Percentiles rank a stretch among this genome's conserved stretches.
Evolutionary conservation across 2,888 invertebrate genomes (phyloP).

Genomic region (Portevinia maculata): DNA sequence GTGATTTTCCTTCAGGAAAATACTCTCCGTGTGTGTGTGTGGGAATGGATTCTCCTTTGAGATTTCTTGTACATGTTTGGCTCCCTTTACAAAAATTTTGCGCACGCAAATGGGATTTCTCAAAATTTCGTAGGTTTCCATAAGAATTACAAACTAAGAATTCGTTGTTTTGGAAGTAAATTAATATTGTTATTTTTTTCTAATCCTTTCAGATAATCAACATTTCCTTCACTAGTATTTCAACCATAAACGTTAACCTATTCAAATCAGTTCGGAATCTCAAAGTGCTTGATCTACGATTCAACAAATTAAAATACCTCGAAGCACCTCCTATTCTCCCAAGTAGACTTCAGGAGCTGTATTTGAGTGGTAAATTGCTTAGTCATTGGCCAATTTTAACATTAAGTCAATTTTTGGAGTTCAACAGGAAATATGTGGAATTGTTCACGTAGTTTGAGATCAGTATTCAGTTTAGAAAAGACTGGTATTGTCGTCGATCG

Average conservation of each 20-base stretch:
- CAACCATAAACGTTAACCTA: slow-evolving; percentile 78
- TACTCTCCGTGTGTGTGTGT: no score
- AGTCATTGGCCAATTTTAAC: background rate
- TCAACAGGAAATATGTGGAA: slow-evolving; percentile 81
- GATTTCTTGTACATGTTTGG: no score
- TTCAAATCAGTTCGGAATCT: slow-evolving; percentile 79
- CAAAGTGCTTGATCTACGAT: slow-evolving; percentile 80
- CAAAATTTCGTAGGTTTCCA: no score
- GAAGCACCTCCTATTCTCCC: slow-evolving; percentile 80
- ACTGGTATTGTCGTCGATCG: slow-evolving; percentile 79
- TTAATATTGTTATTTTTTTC: background rate
- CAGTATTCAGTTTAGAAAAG: slow-evolving; percentile 80
- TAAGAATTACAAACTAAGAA: no score
- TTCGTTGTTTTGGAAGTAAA: background rate
- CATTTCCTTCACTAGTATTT: slow-evolving; percentile 82
- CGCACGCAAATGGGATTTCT: no score
- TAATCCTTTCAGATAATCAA: slow-evolving; percentile 79
- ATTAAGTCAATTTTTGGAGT: slow-evolving; percentile 66
- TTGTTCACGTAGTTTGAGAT: slow-evolving; percentile 81
- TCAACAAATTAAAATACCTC: slow-evolving; percentile 81
- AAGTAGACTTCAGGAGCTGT: slow-evolving; percentile 78
- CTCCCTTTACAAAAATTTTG: no score
- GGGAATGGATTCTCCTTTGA: no score
- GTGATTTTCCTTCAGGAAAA: no score
- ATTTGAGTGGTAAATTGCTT: slow-evolving; percentile 78